A percentile compares a stretch with the other conserved stretches of the same genome.
Evolutionary conservation across 2,888 invertebrate genomes (phyloP).

Genomic region (Lathronympha strigana): DNA sequence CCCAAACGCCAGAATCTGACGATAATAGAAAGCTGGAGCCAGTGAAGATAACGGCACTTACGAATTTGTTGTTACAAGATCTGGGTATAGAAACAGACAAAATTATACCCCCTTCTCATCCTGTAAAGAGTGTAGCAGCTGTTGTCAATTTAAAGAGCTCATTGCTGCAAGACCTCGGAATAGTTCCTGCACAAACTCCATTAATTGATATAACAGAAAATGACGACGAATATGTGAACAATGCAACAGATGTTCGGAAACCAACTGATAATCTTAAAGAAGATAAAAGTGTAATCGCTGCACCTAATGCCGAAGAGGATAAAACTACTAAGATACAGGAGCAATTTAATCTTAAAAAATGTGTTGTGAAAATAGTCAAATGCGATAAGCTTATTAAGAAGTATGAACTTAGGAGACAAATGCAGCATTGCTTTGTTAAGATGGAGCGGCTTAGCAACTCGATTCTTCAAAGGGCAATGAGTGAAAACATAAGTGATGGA

Average conservation of each 20-base stretch:
- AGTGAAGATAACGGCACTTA: constrained; percentile 52
- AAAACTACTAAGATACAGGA: background rate
- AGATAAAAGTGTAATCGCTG: background rate
- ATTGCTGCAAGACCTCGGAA: constrained; percentile 35
- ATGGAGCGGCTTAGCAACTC: constrained; percentile 54
- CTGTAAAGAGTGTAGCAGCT: constrained; percentile 1
- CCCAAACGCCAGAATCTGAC: background rate
- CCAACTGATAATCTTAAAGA: background rate
- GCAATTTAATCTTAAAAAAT: constrained; percentile 40
- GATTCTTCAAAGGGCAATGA: background rate
- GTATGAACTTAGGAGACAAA: constrained; percentile 50
- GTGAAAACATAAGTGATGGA: background rate
- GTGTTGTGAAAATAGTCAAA: constrained; percentile 56
- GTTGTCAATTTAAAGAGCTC: constrained; percentile 30
- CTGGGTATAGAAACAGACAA: constrained; percentile 48
- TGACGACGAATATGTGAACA: background rate
- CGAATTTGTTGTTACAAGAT: constrained; percentile 56
- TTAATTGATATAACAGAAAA: constrained; percentile 8
- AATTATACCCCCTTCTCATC: background rate
- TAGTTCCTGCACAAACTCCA: constrained; percentile 7
- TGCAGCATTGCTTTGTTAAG: constrained; percentile 56
- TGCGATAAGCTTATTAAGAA: constrained; percentile 60
- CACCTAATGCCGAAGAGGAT: background rate
- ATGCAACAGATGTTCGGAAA: background rate
- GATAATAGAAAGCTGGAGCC: constrained; percentile 22